Evolutionary conservation across 2,888 invertebrate species (phyloP), one percentile per base, ranked within the genome.

Genomic region (Anorthoa munda): DNA sequence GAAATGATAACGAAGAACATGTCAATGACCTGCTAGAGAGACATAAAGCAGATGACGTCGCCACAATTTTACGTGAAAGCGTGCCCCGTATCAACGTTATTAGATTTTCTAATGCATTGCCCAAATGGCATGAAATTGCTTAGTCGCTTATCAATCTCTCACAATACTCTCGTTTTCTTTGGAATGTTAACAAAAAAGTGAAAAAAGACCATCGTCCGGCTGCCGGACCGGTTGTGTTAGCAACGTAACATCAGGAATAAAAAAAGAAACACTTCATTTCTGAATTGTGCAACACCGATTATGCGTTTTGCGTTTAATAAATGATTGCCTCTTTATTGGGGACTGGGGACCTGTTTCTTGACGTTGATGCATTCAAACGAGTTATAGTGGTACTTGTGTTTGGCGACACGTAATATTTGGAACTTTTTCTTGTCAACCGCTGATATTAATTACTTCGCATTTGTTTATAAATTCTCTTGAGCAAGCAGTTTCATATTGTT

Each of bases 121-220:
- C 83, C 85, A 89, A 92, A 91, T 86, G 83, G 89, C 92, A 91
- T 92, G 90, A 93, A 93, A 93, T 93, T 92, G 89, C 78, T 79
- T 79, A 84, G 81, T 76, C 66, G 78, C 79, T 83, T 87, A 88
- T 86, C 89, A 88, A 88, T 90, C 79, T 9, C 83, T 88, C 85
- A 87, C 86, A 87, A 88, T 85, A 91, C 92, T 92, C 89, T 93
- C 90, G 86, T 87, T 92, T 92, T 93, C 91, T 78, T 89, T 80
- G 92, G 92, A 90, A 91, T 92, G 90, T 87, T 79, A 73, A 79
- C 77, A 87, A 90, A 89, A 89, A 88, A 86, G 84, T 67, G 71
- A 75, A 81, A 86, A 78, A 74, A 76, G 75, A 73, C 65, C 74
- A 74, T 70, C 56, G 77, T 69, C 78, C 79, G 82, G 60, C 68